These are phyloP conservation scores for Turnix velox DNA, from an alignment of 2,113 vertebrate genomes.

Conservation along the genomic window DNA sequence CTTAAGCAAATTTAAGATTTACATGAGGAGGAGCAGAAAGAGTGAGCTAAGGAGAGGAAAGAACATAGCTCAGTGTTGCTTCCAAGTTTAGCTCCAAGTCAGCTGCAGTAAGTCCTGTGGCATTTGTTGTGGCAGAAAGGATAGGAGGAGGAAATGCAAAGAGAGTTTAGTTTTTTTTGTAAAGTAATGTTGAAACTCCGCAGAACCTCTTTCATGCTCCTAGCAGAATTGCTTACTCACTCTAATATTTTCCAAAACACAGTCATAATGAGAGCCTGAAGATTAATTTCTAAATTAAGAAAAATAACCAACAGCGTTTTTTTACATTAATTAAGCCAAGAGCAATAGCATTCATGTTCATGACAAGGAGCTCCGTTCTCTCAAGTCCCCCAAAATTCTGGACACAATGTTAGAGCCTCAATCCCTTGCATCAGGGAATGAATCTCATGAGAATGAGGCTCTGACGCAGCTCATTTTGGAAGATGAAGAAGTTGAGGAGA, in stretches of 20 bases:
- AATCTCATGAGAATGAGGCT: neutral
- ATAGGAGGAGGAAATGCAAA: neutral
- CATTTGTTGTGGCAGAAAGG: neutral
- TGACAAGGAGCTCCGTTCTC: neutral
- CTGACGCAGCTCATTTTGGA: neutral
- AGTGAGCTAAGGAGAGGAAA: neutral
- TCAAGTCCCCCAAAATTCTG: neutral
- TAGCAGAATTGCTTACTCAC: neutral
- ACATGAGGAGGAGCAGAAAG: neutral
- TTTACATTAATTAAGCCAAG: neutral
- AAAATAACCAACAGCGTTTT: neutral
- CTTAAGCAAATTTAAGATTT: neutral
- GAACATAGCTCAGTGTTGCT: neutral
- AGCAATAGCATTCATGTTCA: neutral
- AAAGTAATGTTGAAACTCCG: neutral
- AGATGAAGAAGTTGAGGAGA: neutral
- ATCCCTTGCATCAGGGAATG: fast-evolving
- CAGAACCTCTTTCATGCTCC: neutral
- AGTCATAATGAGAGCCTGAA: neutral
- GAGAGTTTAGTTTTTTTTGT: neutral
- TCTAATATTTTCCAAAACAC: neutral
- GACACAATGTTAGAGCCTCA: neutral
- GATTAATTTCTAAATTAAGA: neutral
- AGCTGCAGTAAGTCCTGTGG: neutral
- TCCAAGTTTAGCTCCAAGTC: neutral